Evolutionary conservation across 2,888 invertebrate genomes (phyloP), one percentile per base, ranked within the genome.

Genomic region (Platerodrilus igneus): DNA sequence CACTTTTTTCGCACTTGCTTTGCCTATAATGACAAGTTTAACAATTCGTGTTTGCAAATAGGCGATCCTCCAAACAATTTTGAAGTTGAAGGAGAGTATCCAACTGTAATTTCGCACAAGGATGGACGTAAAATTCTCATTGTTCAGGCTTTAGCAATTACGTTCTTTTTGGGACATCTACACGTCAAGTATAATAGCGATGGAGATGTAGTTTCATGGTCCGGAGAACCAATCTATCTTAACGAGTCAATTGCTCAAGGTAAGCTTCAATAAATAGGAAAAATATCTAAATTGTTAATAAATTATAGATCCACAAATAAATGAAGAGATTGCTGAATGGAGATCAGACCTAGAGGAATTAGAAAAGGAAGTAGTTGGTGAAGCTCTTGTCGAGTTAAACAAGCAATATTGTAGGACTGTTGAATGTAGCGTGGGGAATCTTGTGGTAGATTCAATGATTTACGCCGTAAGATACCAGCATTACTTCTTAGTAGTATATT

Each of bases 141-240:
- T 28, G 83, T 85, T 9, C 86, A 86, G 65, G 83, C 86, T 1
- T 76, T 79, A 0, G 78, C 81, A 37, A 84, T 78, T 64, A 79
- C 82, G 1, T 79, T 81, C 57, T 92, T 89, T 62, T 68, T 92
- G 22, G 91, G 91, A 7, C 77, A 82, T 59, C 71, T 92, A 31
- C 78, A 80, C 15, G 73, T 90, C 1, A 76, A 66, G 51, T 84
- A 89, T 58, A 76, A 90, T 62, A 69, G 74, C 0, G 57, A 71
- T 0, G 89, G 89, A 3, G 74, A 79, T 43, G 68, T 88, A 1
- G 64, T 70, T 4, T 56, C 66, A 5, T 88, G 81, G 76, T 38
- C 45, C 11, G 91, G 91, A 1, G 75, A 78, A 37, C 88, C 88
- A 0, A 76, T 87, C 43, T 81, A 76, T 51, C 63, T 87, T 56